Evolutionary conservation across 2,113 vertebrate genomes (phyloP), one percentile per base, ranked within the genome.

Genomic region (Phycodurus eques): DNA sequence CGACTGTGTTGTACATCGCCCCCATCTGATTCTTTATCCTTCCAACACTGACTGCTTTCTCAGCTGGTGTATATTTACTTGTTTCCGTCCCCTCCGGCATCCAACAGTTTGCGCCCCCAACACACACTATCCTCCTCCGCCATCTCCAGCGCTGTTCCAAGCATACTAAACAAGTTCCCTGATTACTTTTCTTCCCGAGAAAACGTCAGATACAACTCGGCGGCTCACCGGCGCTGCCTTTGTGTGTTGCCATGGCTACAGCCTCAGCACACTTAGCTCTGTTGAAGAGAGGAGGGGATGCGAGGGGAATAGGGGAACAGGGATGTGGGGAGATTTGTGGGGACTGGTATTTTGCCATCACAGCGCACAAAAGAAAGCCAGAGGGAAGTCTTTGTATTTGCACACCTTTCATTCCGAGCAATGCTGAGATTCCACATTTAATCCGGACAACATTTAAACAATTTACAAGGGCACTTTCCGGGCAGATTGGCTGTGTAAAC

Each of bases 141-240:
- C 74, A 71, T 73, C 77, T 81, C 82, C 72, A 51, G 69, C 70
- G 83, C 87, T 83, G 89, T 91, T 66, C 77, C 83, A 47, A 87
- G 95, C 93, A 96, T 97, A 94, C 94, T 96, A 96, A 98, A 94
- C 87, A 86, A 88, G 87, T 83, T 88, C 85, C 92, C 91, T 94
- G 95, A 95, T 94, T 94, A 95, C 93, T 95, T 94, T 92, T 92
- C 88, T 92, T 85, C 90, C 89, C 83, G 81, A 73, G 88, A 56
- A 93, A 92, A 90, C 77, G 86, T 76, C 88, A 89, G 83, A 87
- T 89, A 88, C 86, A 89, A 89, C 88, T 90, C 43, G 0, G 67
- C 77, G 83, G 84, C 78, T 82, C 85, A 80, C 83, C 80, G 76
- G 75, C 89, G 71, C 90, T 90, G 90, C 90, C 81, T 88, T 93